phyloP scores from a whole-genome alignment of 2,113 vertebrate genomes.

The Epinephelus cyanopodus region DNA sequence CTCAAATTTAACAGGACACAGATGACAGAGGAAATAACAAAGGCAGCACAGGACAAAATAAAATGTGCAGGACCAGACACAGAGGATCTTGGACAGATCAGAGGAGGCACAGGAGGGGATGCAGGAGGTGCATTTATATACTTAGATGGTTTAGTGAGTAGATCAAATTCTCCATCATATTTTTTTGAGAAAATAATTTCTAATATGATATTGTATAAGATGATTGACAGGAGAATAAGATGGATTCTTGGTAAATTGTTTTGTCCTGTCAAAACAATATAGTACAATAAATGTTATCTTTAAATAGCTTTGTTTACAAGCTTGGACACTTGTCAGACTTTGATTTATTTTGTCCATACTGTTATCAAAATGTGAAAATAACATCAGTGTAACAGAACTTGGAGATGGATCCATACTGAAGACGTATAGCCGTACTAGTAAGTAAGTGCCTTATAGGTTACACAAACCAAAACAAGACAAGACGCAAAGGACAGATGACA shows the following conservation, averaged over 20 bases:
- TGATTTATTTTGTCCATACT: neutral
- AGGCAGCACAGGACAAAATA: neutral
- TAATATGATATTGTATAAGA: neutral
- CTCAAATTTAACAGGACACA: neutral
- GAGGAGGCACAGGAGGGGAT: neutral
- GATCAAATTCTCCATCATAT: neutral
- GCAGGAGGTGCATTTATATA: neutral
- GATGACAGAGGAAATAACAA: neutral
- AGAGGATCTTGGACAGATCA: neutral
- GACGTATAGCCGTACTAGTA: too few species aligned
- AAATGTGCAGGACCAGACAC: neutral
- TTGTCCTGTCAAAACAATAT: neutral
- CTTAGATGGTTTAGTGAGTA: neutral
- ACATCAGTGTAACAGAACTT: neutral
- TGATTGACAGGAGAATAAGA: neutral
- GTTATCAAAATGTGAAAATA: conserved; percentile 5
- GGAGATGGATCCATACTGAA: neutral
- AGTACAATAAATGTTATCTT: neutral
- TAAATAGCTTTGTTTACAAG: neutral
- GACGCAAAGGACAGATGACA: conserved; percentile 10
- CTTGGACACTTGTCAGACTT: neutral
- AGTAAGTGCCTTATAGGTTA: conserved; percentile 1
- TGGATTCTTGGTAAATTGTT: neutral
- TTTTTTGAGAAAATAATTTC: neutral
- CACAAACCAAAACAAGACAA: neutral